Percentiles rank a stretch among this genome's conserved stretches.
These are phyloP conservation scores for Tiaroga cobitis DNA, from an alignment of 2,797 vertebrate species.

Conservation along the genomic window DNA sequence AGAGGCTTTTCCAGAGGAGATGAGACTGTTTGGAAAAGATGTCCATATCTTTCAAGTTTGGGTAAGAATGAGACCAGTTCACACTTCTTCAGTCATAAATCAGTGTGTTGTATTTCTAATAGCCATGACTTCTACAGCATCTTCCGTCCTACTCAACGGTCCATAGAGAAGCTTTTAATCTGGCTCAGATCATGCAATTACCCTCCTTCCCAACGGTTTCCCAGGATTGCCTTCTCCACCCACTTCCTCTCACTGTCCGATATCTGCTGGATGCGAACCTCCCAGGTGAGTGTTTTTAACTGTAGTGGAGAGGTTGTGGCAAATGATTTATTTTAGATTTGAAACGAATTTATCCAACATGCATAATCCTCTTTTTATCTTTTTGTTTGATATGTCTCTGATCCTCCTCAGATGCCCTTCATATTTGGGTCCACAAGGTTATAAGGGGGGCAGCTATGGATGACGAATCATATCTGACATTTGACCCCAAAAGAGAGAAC, in stretches of 20 bases:
- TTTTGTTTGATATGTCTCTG: not conserved
- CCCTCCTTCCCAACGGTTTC: slow-evolving; percentile 86
- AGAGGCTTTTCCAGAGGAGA: slow-evolving; percentile 72
- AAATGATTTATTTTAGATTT: not conserved
- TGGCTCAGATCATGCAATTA: slow-evolving; percentile 81
- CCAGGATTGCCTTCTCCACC: slow-evolving; percentile 84
- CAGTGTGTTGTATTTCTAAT: not conserved
- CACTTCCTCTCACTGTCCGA: slow-evolving; percentile 84
- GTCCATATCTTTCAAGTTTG: slow-evolving; percentile 68
- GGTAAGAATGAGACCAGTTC: slow-evolving; percentile 61
- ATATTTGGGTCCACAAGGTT: slow-evolving; percentile 80
- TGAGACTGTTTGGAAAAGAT: slow-evolving; percentile 70
- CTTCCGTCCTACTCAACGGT: slow-evolving; percentile 81
- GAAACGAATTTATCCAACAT: not conserved
- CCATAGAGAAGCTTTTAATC: slow-evolving; percentile 70
- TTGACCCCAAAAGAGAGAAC: slow-evolving; percentile 62
- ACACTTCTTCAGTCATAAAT: not conserved
- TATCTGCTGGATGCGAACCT: slow-evolving; percentile 90
- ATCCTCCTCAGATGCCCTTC: slow-evolving; percentile 80
- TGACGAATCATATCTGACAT: slow-evolving; percentile 73
- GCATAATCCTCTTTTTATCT: not conserved
- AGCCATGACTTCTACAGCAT: slow-evolving; percentile 70
- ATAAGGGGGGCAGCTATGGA: slow-evolving; percentile 72
- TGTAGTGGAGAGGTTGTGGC: not conserved
- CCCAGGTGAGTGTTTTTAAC: slow-evolving; percentile 79